These are phyloP conservation scores for Platerodrilus igneus DNA, from an alignment of 2,888 invertebrate species.

Conservation along the genomic window DNA sequence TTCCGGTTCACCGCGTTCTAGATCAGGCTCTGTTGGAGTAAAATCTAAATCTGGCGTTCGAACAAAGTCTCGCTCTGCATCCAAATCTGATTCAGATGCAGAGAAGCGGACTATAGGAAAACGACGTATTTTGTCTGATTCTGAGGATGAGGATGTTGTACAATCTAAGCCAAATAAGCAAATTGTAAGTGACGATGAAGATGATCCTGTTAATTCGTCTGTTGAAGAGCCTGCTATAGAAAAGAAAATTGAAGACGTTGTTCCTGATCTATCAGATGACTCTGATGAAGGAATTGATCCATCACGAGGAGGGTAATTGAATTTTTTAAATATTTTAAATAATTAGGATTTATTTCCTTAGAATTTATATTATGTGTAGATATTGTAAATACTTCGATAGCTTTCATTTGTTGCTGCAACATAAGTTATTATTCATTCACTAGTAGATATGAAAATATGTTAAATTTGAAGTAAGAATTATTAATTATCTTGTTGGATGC, in stretches of 20 bases:
- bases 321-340: conserved; percentile 11
- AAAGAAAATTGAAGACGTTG: conserved; percentile 33
- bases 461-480: too few relatives aligned
- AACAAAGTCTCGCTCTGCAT: conserved; percentile 13
- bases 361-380: conserved; percentile 27
- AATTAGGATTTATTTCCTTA: conserved; percentile 5
- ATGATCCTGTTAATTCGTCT: conserved; percentile 51
- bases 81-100: conserved; percentile 32
- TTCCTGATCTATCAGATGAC: conserved; percentile 57
- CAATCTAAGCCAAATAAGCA: conserved; percentile 38
- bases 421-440: too few relatives aligned
- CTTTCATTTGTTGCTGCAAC: too few relatives aligned
- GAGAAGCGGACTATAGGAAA: conserved; percentile 2
- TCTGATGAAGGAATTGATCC: conserved; percentile 53
- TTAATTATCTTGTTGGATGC: too few relatives aligned
- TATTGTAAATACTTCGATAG: too few relatives aligned
- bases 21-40: conserved; percentile 27
- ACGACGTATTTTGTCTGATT: conserved; percentile 53
- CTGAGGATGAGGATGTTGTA: conserved; percentile 52
- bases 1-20: conserved; percentile 24
- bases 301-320: conserved; percentile 33
- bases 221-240: conserved; percentile 37
- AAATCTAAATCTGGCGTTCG: too few relatives aligned
- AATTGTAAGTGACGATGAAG: conserved; percentile 56
- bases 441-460: too few relatives aligned